Conservation (phyloP, 2,113 vertebrate species). For the Hippocampus guttulatus region DNA sequence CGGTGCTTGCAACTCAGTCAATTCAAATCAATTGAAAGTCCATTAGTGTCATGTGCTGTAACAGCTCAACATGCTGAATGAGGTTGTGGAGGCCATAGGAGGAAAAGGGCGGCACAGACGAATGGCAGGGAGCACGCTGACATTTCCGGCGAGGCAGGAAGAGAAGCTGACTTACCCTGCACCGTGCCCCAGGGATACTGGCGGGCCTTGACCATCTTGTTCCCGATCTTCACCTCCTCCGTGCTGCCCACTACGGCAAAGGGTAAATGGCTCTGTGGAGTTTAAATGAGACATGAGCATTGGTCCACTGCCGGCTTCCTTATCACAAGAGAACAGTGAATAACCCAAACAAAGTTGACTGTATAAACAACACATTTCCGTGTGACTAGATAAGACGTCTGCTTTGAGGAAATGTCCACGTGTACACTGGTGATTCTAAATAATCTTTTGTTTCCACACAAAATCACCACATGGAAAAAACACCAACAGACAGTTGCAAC, state of each 20-base stretch:
- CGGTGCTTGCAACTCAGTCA: conserved; percentile 6
- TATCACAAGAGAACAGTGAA: background rate
- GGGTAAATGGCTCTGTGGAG: conserved; percentile 87
- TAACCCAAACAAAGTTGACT: background rate
- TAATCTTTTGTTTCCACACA: too few relatives aligned
- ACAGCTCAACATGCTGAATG: background rate
- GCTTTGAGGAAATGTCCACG: background rate
- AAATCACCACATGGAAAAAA: background rate
- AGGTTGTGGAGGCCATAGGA: conserved; percentile 2
- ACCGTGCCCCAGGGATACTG: conserved; percentile 98
- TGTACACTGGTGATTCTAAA: background rate
- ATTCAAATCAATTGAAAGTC: conserved; percentile 24
- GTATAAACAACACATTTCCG: background rate
- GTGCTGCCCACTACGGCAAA: conserved; percentile 97
- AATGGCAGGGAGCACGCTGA: conserved; percentile 21
- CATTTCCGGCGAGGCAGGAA: conserved; percentile 56
- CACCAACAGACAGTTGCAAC: background rate
- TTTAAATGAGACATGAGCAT: background rate
- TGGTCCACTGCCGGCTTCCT: background rate
- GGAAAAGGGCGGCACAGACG: conserved; percentile 1
- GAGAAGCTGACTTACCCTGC: conserved; percentile 78
- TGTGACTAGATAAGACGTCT: background rate
- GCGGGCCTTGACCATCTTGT: conserved; percentile 97
- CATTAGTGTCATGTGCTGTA: conserved; percentile 15
- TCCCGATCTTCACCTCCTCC: conserved; percentile 96